phyloP scores from a whole-genome alignment of 1,140 invertebrate species.

The Steinernema khuongi region DNA sequence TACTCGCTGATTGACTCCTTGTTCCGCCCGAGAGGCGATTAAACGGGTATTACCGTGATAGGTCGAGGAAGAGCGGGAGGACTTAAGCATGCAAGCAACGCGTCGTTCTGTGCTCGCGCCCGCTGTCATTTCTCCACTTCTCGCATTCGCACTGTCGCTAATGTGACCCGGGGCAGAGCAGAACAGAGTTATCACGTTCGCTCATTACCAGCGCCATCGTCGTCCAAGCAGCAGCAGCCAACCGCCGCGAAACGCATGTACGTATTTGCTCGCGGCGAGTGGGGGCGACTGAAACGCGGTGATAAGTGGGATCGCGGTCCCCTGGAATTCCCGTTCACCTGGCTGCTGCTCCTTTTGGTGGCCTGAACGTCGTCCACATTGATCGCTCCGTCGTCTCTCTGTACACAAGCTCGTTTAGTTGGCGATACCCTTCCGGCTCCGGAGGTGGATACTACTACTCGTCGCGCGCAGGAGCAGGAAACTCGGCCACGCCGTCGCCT shows the following conservation, averaged over 20 bases:
- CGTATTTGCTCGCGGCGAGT: neutral
- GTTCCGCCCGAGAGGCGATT: neutral
- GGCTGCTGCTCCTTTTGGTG: neutral
- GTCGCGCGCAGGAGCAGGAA: neutral
- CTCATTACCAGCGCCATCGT: too few species aligned
- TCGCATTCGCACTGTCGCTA: neutral
- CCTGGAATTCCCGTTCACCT: neutral
- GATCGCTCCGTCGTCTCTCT: neutral
- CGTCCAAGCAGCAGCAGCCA: neutral
- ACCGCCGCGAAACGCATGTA: neutral
- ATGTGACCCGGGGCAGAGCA: too few species aligned
- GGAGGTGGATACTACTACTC: slow-evolving; percentile 12
- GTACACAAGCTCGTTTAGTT: neutral
- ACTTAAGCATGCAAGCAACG: neutral
- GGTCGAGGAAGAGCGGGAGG: neutral
- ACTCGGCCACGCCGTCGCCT: neutral
- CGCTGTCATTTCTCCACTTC: neutral
- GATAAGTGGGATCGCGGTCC: neutral
- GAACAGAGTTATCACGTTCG: neutral
- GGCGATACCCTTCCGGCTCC: slow-evolving; percentile 10
- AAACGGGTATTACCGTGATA: neutral
- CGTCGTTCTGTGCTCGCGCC: neutral
- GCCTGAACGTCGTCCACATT: neutral
- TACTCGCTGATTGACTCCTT: neutral
- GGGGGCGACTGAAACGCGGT: neutral